A percentile compares a stretch with the other conserved stretches of the same genome.
phyloP scores from a whole-genome alignment of 2,113 vertebrate genomes.

The Vireo altiloquus region DNA sequence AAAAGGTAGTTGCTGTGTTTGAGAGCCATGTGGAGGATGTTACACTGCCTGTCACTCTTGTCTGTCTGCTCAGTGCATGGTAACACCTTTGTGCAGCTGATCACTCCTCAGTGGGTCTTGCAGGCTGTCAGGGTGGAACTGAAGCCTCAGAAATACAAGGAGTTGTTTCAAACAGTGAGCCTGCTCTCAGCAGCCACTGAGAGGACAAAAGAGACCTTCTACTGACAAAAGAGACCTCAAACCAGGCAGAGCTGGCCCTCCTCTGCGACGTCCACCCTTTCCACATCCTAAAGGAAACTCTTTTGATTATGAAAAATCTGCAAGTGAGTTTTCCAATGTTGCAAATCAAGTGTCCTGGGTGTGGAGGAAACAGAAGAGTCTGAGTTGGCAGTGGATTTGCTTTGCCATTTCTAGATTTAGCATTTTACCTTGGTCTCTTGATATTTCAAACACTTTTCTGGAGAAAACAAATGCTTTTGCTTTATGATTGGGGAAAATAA shows the following conservation, averaged over 20 bases:
- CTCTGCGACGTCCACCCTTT: neutral
- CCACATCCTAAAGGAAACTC: neutral
- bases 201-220: neutral
- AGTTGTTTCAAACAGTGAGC: neutral
- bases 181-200: neutral
- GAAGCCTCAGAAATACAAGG: neutral
- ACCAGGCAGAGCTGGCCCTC: neutral
- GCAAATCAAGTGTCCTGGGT: neutral
- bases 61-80: fast-evolving
- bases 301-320: neutral
- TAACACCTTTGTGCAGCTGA: neutral
- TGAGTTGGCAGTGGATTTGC: neutral
- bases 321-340: neutral
- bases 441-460: neutral
- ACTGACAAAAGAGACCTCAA: neutral
- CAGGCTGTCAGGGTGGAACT: neutral
- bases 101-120: neutral
- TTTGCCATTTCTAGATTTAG: neutral
- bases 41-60: neutral
- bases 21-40: neutral
- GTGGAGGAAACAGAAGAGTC: neutral
- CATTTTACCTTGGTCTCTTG: neutral
- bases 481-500: neutral
- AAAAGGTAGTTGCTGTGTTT: neutral
- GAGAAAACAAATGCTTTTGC: neutral